Evolutionary conservation across 2,113 vertebrate genomes (phyloP).

Genomic region (Gorsachius goisagi): DNA sequence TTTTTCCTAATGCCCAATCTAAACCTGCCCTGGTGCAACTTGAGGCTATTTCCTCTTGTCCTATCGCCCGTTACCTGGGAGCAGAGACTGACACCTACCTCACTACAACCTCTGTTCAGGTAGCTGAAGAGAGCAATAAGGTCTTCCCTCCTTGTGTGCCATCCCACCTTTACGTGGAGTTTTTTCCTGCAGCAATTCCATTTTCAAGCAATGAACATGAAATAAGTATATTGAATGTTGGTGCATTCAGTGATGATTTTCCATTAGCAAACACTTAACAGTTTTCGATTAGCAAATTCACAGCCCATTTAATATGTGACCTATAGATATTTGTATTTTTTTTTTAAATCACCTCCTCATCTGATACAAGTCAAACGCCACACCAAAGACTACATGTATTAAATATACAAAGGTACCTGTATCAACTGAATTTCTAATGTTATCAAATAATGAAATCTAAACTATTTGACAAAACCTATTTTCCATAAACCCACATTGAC

Average conservation of each 20-base stretch:
- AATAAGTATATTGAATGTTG: background rate
- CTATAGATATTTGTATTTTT: background rate
- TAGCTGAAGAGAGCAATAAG: fast-evolving
- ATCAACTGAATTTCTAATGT: background rate
- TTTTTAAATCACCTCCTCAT: background rate
- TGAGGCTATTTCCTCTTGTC: background rate
- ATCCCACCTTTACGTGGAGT: too few relatives aligned
- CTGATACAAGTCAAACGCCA: background rate
- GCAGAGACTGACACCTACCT: fast-evolving
- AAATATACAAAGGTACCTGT: background rate
- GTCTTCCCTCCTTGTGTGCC: background rate
- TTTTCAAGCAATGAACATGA: background rate
- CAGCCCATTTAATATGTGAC: background rate
- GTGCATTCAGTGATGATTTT: background rate
- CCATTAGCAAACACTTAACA: background rate
- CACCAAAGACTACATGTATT: background rate
- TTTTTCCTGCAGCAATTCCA: background rate
- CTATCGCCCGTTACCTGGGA: background rate
- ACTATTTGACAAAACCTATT: background rate
- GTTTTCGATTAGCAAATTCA: background rate
- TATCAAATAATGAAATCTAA: conserved; percentile 50
- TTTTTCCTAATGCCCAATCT: background rate
- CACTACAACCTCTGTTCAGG: fast-evolving
- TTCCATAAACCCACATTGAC: background rate
- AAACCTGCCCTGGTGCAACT: fast-evolving